Evolutionary conservation across 2,888 invertebrate genomes (phyloP).

Genomic region (Omphaloscelis lunosa): DNA sequence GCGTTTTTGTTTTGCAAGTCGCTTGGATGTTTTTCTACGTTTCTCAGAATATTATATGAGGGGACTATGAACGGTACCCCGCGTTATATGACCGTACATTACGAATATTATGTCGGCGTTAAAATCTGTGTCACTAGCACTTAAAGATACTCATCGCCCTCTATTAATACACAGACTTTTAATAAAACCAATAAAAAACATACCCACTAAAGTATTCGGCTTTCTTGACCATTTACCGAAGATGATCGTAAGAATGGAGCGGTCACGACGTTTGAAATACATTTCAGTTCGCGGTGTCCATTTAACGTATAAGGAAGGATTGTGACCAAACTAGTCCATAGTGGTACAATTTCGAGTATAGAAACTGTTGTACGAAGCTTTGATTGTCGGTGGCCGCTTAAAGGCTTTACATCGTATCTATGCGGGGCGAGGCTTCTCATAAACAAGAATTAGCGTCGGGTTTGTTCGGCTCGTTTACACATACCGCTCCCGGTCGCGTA

Average conservation of each 20-base stretch:
- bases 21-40: constrained; percentile 81
- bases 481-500: constrained; percentile 85
- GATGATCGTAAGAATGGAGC: constrained; percentile 69
- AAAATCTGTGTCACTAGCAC: constrained; percentile 82
- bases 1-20: constrained; percentile 79
- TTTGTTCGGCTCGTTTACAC: constrained; percentile 88
- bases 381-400: constrained; percentile 83
- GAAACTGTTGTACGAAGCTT: constrained; percentile 75
- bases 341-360: constrained; percentile 70
- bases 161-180: constrained; percentile 76
- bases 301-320: constrained; percentile 78
- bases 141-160: constrained; percentile 80
- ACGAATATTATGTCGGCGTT: constrained; percentile 82
- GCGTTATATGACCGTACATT: constrained; percentile 77
- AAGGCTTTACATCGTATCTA: constrained; percentile 81
- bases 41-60: constrained; percentile 83
- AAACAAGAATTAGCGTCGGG: constrained; percentile 90
- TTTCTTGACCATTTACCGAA: constrained; percentile 56
- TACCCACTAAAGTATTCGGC: constrained; percentile 64
- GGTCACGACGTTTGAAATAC: constrained; percentile 73
- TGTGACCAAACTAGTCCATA: constrained; percentile 74
- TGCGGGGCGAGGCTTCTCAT: constrained; percentile 83
- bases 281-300: constrained; percentile 73
- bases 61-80: constrained; percentile 81
- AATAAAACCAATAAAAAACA: constrained; percentile 75